Percentiles rank a stretch among this genome's conserved stretches.
These are phyloP conservation scores for Cancer borealis DNA, from an alignment of 2,888 invertebrate species.

Conservation along the genomic window DNA sequence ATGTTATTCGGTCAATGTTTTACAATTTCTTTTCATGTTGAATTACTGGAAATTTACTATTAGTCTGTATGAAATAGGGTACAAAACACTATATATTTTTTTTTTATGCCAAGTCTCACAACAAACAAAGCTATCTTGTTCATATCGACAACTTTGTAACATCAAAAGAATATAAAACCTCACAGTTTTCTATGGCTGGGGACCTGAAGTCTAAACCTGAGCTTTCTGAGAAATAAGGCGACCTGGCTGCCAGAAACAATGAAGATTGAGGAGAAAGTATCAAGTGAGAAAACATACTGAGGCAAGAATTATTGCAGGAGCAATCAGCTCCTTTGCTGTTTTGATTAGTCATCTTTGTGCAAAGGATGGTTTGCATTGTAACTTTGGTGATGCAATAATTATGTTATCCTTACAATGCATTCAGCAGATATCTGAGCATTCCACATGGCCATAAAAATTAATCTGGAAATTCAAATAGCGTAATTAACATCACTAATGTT, in stretches of 20 bases:
- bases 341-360: slow-evolving; percentile 32
- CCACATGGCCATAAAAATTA: not conserved
- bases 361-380: not conserved
- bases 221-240: slow-evolving; percentile 43
- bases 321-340: not conserved
- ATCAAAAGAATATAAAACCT: slow-evolving; percentile 29
- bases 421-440: not conserved
- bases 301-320: slow-evolving; percentile 18
- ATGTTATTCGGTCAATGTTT: not conserved
- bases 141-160: not conserved
- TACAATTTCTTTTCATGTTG: not conserved
- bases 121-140: slow-evolving; percentile 2
- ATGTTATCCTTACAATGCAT: not conserved
- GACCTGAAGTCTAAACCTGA: slow-evolving; percentile 43
- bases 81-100: slow-evolving; percentile 22
- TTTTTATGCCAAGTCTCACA: slow-evolving; percentile 18
- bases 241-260: slow-evolving; percentile 38
- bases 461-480: not conserved
- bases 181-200: slow-evolving; percentile 30
- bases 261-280: slow-evolving; percentile 27
- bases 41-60: slow-evolving; percentile 13
- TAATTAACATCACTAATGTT: not conserved
- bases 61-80: slow-evolving; percentile 28
- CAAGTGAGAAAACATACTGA: not conserved
- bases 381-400: not conserved